Evolutionary conservation across 2,113 vertebrate genomes (phyloP), one percentile per base, ranked within the genome.

Genomic region (Oncorhynchus mykiss): DNA sequence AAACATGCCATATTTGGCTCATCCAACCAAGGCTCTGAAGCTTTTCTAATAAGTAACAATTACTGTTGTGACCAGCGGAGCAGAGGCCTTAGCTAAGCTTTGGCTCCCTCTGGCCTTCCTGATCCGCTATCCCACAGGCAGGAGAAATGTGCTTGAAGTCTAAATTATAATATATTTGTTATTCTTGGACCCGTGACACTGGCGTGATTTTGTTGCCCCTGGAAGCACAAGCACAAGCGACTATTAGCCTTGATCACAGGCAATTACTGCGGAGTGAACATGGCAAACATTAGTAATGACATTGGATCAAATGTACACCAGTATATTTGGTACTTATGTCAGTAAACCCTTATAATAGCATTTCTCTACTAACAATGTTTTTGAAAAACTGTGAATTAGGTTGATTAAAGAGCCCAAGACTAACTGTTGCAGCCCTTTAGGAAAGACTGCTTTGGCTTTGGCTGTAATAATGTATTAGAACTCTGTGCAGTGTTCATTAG

Each of bases 91-190:
- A 62, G 59, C 81, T 76, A 82, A 85, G 74, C 80, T 82, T 70
- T 29, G 80, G 51, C 74, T 70, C 70, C 77, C 69, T 51, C 68
- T 72, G 51, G 51, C 51, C 54, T 24, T 29, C n/a, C 54, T 59
- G 60, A 16, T n/a, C 18, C 48, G 9, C 12, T 27, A 12, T 73
- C 83, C 87, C 78, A 84, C 51, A 76, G 9, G 18, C 31, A 45
- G n/a, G 85, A 82, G 81, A 82, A 89, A 87, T 89, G 87, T 71
- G 85, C 85, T 82, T 76, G 78, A 77, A 82, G 85, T 75, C 78
- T 76, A 85, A 91, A 88, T 86, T 84, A 91, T 91, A 91, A 92
- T 85, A 27, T 88, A 90, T 90, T 90, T 91, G 87, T 84, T 91
- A 86, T 90, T 92, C 84, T 84, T 31, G 62, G 91, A 66, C 59